Evolutionary conservation across 2,113 vertebrate species (phyloP).

Genomic region (Malurus elegans): DNA sequence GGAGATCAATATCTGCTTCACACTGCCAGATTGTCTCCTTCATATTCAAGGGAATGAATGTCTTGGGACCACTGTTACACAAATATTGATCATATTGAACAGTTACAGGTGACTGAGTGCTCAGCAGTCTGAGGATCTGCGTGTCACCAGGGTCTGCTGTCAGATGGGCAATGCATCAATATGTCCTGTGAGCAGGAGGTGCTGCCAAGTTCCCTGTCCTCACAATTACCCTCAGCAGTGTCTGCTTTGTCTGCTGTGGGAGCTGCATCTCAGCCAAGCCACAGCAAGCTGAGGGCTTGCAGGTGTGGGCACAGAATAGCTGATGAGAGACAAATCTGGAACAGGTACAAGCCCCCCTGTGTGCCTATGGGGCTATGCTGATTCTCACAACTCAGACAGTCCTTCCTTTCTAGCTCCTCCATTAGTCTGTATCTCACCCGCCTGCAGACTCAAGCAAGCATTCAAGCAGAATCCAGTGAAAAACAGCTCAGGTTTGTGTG

Average conservation of each 20-base stretch:
- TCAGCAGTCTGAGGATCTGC: not conserved
- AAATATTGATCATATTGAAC: not conserved
- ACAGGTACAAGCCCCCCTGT: not conserved
- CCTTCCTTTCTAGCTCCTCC: not conserved
- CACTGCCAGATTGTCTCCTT: not conserved
- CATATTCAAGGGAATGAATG: not conserved
- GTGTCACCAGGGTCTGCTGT: not conserved
- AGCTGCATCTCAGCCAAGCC: not conserved
- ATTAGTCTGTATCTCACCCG: not conserved
- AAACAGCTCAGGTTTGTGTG: not conserved
- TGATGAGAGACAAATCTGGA: not conserved
- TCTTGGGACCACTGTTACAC: not conserved
- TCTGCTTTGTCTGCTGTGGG: not conserved
- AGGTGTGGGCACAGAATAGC: not conserved
- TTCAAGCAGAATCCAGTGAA: not conserved
- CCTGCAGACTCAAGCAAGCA: not conserved
- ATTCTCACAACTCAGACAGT: not conserved
- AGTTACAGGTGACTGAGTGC: not conserved
- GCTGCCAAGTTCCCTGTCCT: not conserved
- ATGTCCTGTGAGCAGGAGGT: not conserved
- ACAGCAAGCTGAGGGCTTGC: not conserved
- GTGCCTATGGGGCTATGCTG: rapidly evolving
- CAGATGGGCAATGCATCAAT: not conserved
- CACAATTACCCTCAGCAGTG: not conserved
- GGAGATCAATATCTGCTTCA: not conserved